Conservation (phyloP, 2,113 vertebrate genomes). For the Noturus placidus region DNA sequence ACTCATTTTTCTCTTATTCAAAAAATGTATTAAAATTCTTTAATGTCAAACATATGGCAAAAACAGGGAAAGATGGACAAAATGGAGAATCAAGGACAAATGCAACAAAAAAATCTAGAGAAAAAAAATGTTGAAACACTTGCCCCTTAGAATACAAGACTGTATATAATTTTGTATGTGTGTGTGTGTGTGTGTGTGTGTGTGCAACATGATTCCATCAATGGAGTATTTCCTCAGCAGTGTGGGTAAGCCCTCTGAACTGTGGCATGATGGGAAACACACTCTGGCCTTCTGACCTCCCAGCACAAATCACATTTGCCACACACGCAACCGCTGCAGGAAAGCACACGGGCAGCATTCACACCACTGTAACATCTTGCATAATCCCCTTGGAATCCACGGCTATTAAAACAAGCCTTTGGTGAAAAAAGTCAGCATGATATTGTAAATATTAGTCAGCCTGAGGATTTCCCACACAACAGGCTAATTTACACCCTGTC, state of each 20-base stretch:
- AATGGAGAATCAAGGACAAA: neutral
- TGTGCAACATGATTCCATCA: constrained; percentile 25
- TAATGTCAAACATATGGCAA: constrained; percentile 63
- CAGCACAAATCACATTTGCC: constrained; percentile 44
- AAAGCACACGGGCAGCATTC: constrained; percentile 25
- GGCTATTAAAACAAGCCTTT: constrained; percentile 24
- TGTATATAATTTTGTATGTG: constrained; percentile 31
- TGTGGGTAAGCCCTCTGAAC: constrained; percentile 38
- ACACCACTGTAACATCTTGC: constrained; percentile 39
- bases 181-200: constrained; percentile 31
- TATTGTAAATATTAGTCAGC: constrained; percentile 24
- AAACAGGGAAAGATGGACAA: constrained; percentile 18
- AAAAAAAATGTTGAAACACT: constrained; percentile 37
- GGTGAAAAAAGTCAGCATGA: constrained; percentile 16
- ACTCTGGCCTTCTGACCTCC: constrained; percentile 37
- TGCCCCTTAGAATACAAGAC: constrained; percentile 16
- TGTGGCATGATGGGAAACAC: constrained; percentile 49
- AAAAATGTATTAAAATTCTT: constrained; percentile 58
- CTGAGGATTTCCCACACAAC: constrained; percentile 33
- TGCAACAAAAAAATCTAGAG: constrained; percentile 4
- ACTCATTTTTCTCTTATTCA: constrained; percentile 56
- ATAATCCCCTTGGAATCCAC: constrained; percentile 43
- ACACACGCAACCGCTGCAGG: constrained; percentile 40
- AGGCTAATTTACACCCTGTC: constrained; percentile 41
- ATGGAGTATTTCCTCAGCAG: constrained; percentile 36